Conservation (phyloP, 2,113 vertebrate species). For the Chaetodon trifascialis region DNA sequence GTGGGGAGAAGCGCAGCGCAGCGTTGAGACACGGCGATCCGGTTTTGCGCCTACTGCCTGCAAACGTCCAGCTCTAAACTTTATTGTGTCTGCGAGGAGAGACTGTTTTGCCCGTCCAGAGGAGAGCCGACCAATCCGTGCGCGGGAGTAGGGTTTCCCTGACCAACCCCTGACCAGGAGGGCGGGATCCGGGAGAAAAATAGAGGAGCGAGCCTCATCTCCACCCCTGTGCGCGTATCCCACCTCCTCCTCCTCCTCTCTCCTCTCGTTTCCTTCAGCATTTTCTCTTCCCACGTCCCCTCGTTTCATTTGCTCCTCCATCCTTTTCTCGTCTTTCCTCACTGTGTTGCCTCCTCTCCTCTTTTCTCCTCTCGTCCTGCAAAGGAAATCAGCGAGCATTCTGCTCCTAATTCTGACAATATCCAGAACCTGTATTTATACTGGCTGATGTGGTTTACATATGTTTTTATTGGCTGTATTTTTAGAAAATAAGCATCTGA, state of each 20-base stretch:
- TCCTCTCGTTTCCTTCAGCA: not conserved
- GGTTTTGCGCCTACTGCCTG: constrained; percentile 51
- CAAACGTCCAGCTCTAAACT: constrained; percentile 65
- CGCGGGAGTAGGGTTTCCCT: constrained; percentile 53
- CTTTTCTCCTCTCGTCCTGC: not conserved
- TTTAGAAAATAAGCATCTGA: constrained; percentile 60
- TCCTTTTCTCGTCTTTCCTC: not conserved
- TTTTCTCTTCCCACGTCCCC: not conserved
- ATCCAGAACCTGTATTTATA: constrained; percentile 66
- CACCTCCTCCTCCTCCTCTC: not conserved
- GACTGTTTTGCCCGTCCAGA: constrained; percentile 49
- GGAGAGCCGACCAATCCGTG: constrained; percentile 68
- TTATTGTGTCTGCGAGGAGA: constrained; percentile 72
- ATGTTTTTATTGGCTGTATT: constrained; percentile 63
- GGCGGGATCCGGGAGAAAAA: constrained; percentile 69
- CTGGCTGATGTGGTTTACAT: constrained; percentile 48
- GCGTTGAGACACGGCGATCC: constrained; percentile 6
- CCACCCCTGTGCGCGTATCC: not conserved
- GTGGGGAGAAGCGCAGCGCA: constrained; percentile 16
- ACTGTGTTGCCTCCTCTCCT: not conserved
- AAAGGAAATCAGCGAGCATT: not conserved
- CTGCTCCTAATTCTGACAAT: constrained; percentile 51
- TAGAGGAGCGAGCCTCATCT: constrained; percentile 32
- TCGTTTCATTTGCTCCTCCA: constrained; percentile 18
- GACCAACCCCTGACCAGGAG: constrained; percentile 74